phyloP scores from a whole-genome alignment of 2,888 invertebrate genomes.

The Glaucopsyche alexis region DNA sequence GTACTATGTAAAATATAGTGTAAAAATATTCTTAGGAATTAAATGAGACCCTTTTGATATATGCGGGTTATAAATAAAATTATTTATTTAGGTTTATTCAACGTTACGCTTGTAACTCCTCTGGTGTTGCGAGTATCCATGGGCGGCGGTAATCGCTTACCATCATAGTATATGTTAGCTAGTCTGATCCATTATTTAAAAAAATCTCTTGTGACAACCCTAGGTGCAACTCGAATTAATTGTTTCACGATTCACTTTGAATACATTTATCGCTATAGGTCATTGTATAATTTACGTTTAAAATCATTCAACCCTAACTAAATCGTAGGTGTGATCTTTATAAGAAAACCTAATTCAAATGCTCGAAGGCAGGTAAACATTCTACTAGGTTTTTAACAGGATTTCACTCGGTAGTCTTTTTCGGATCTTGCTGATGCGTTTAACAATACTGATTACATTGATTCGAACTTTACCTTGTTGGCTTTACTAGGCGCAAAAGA shows the following conservation, averaged over 20 bases:
- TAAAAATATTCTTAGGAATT: no score
- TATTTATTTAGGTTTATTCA: no score
- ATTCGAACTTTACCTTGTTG: neutral
- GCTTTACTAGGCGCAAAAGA: neutral
- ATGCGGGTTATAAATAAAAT: no score
- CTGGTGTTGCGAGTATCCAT: no score
- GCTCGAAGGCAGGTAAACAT: conserved; percentile 7
- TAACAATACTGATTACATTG: neutral
- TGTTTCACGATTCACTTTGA: conserved; percentile 31
- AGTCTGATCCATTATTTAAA: no score
- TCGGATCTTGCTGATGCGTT: neutral
- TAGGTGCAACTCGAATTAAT: conserved; percentile 29
- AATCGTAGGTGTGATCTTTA: conserved; percentile 13
- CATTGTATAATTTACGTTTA: conserved; percentile 27
- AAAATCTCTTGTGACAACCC: neutral
- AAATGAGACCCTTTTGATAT: no score
- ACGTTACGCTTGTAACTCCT: no score
- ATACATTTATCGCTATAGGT: conserved; percentile 28
- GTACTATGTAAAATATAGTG: no score
- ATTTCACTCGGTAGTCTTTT: neutral
- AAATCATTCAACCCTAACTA: conserved; percentile 16
- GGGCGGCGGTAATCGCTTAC: no score
- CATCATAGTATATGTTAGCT: no score
- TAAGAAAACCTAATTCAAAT: neutral
- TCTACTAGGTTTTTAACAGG: neutral